A percentile compares a stretch with the other conserved stretches of the same genome.
Conservation (phyloP, 1,140 invertebrate species). For the Drosophila persimilis region DNA sequence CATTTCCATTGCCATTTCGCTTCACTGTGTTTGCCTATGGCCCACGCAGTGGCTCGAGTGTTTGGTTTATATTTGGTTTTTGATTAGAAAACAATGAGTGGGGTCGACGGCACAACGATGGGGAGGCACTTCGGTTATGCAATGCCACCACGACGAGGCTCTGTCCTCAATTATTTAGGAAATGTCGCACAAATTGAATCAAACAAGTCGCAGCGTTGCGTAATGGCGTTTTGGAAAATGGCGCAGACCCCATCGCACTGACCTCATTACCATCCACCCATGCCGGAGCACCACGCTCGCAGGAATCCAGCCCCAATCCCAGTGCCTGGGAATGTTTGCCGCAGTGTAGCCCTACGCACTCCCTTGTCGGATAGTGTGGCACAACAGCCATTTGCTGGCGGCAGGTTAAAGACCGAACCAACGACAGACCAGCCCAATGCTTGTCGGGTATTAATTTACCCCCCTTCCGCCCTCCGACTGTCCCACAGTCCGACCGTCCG, state of each 20-base stretch:
- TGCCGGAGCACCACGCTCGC: too few relatives aligned
- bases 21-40: slow-evolving; percentile 72
- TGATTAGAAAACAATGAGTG: slow-evolving; percentile 72
- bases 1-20: slow-evolving; percentile 13
- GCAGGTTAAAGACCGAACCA: slow-evolving; percentile 38
- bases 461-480: background rate
- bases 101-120: background rate
- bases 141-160: slow-evolving; percentile 18
- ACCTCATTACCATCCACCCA: slow-evolving; percentile 47
- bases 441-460: slow-evolving; percentile 19
- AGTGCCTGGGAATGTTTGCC: background rate
- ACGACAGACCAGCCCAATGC: slow-evolving; percentile 9
- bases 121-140: too few relatives aligned
- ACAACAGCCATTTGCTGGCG: background rate
- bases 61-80: slow-evolving; percentile 74
- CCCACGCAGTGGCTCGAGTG: slow-evolving; percentile 75
- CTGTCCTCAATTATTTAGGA: slow-evolving; percentile 50
- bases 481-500: background rate
- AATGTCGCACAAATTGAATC: slow-evolving; percentile 70
- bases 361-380: too few relatives aligned
- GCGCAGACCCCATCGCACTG: slow-evolving; percentile 36
- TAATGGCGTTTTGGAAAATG: slow-evolving; percentile 20
- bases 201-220: slow-evolving; percentile 31
- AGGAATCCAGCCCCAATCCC: too few relatives aligned
- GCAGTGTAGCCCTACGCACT: background rate